Evolutionary conservation across 2,888 invertebrate species (phyloP), one percentile per base, ranked within the genome.

Genomic region (Cosmia pyralina): DNA sequence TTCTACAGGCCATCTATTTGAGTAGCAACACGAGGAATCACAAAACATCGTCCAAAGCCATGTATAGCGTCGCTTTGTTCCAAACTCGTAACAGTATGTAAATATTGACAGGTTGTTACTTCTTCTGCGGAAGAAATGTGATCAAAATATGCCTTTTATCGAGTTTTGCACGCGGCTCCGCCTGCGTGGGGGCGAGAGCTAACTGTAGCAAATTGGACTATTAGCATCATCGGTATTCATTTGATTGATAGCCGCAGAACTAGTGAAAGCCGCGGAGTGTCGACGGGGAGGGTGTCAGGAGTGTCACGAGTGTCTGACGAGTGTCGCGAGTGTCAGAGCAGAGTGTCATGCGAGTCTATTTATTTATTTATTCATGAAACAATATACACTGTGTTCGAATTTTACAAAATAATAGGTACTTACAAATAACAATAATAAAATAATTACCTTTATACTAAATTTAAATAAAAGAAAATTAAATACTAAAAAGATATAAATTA

Each of bases 111-210:
- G 74, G 75, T 77, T 62, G 66, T 72, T 70, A 69, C 55, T 60
- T 65, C 85, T 57, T 10, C 57, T 82, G 60, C 70, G 83, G 85
- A 60, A 69, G 72, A 67, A 77, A 86, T 77, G 72, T 85, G 72
- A 86, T 86, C 85, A 86, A 85, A 85, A 81, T 79, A 66, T 79
- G 74, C 85, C 87, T 75, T 84, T 75, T 83, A 79, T 70, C 67
- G 75, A 73, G 67, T 86, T 85, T 85, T 85, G 85, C 85, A 85
- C 85, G 87, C 85, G 85, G 85, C 85, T 75, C 87, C 50, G 64
- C 75, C 38, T 28, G 85, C 83, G 85, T 85, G 85, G 85, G 86
- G 73, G 75, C 75, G 15, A 1, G 38, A 38, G 53, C 62, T 66
- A 72, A 78, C 67, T 69, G 53, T 81, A 79, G 73, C 78, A 69